Base-by-base conservation (phyloP, 2,797 vertebrate species). In the Tapera naevia region DNA sequence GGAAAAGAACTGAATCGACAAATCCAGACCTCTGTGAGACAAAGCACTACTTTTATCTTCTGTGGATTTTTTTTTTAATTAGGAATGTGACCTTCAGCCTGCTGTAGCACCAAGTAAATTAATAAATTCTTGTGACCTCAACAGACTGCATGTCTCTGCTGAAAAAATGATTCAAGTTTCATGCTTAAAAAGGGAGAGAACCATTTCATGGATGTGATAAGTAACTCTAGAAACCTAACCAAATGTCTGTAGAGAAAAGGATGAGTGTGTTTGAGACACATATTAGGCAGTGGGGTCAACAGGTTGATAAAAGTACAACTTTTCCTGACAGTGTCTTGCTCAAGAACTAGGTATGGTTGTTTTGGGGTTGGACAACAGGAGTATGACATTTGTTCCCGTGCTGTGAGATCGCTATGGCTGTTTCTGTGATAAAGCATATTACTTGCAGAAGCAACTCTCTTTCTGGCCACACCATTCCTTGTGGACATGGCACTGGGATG, bases 401-500 rank as follows among this genome's bases (percentile, higher is more conserved):
- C 61, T 12, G 18, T 11, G 3, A 25, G 62, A 56, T 57, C 30
- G 12, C 2, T 43, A 13, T 54, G 30, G 19, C 30, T 41, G 57
- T 43, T 57, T 62, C 24, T 32, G 51, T 5, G 11, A n/a, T 14
- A 54, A 72, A 43, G 9, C 5, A 8, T 12, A 48, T 21, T 24
- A 60, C 6, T 4, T 48, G 37, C 19, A 74, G 48, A 71, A 66
- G 11, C n/a, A 50, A 58, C 48, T 15, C 22, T 27, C 32, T 57
- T 17, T 56, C 27, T 43, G 19, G 11, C 24, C 37, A 51, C 3
- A 10, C 10, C 30, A 10, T 32, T 88, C 17, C 46, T 86, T 53
- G 32, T 0, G 0, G 39, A n/a, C 25, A 9, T 0, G 1, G 39
- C 23, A 13, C 25, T n/a, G 27, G 18, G 10, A 33, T 15, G 35